These are phyloP conservation scores for Neoniphon sammara DNA, from an alignment of 2,797 vertebrate genomes.

Conservation along the genomic window DNA sequence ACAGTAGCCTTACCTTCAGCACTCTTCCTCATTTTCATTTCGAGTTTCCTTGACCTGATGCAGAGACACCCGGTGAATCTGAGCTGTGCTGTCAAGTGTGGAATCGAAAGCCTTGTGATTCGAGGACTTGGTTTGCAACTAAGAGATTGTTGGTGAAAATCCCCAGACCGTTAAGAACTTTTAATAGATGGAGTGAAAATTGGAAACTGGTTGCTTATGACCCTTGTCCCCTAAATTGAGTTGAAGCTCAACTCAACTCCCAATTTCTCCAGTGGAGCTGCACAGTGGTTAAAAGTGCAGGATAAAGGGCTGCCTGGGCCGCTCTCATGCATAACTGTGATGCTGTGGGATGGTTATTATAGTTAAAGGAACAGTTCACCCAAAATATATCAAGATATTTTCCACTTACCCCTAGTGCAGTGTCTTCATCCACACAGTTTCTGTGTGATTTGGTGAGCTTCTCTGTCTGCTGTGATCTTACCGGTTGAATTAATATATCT, in stretches of 20 bases:
- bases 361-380: neutral
- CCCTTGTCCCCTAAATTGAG: neutral
- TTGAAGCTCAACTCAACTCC: constrained; percentile 12
- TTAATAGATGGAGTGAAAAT: too few species aligned
- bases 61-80: constrained; percentile 14
- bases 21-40: constrained; percentile 11
- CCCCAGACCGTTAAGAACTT: neutral
- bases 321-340: neutral
- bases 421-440: too few species aligned
- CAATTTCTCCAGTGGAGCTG: constrained; percentile 8
- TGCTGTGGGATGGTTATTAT: too few species aligned
- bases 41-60: constrained; percentile 13
- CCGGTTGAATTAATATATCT: too few species aligned
- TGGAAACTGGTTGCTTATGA: constrained; percentile 8
- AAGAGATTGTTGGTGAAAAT: constrained; percentile 8
- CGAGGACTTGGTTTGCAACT: neutral
- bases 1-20: neutral
- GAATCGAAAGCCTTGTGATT: too few species aligned
- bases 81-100: neutral
- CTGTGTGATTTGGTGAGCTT: too few species aligned
- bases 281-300: constrained; percentile 5
- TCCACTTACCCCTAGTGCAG: too few species aligned
- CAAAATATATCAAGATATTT: too few species aligned
- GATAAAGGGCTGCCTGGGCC: constrained; percentile 23
- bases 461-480: too few species aligned